Percentiles rank a stretch among this genome's conserved stretches.
phyloP scores from a whole-genome alignment of 53 echinoderm and acorn worm species.

The Pentamera pediparva region DNA sequence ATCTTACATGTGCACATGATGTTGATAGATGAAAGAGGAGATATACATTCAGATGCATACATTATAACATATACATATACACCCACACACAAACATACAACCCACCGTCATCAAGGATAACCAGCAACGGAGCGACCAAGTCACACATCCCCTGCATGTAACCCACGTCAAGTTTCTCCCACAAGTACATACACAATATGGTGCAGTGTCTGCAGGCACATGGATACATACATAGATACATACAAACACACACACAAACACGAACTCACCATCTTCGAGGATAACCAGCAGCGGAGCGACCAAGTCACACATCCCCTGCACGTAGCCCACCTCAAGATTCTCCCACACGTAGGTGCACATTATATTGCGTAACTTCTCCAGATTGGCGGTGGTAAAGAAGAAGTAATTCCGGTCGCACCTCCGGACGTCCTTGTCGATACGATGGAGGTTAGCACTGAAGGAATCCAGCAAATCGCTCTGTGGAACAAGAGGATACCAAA shows the following conservation, averaged over 20 bases:
- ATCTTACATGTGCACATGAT: no score
- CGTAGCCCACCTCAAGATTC: conserved; percentile 93
- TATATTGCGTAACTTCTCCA: conserved; percentile 90
- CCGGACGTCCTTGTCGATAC: conserved; percentile 98
- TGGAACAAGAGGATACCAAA: no score
- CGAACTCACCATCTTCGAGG: conserved; percentile 82
- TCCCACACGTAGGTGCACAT: conserved; percentile 99
- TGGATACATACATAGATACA: no score
- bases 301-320: conserved; percentile 98
- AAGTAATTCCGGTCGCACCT: conserved; percentile 95
- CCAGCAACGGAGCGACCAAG: conserved; percentile 84
- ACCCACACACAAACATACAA: background rate
- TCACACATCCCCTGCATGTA: conserved; percentile 99
- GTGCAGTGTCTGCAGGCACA: conserved; percentile 81
- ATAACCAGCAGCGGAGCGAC: conserved; percentile 92
- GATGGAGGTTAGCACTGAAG: conserved; percentile 90
- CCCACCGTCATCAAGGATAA: conserved; percentile 80
- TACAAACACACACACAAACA: no score
- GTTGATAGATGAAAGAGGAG: no score
- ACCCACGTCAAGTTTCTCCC: conserved; percentile 97
- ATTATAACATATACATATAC: background rate
- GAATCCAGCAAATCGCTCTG: conserved; percentile 92
- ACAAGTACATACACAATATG: conserved; percentile 96
- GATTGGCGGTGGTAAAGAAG: conserved; percentile 78
- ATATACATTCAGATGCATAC: no score